Conservation (phyloP, 2,888 invertebrate species). For the Notodonta dromedarius region DNA sequence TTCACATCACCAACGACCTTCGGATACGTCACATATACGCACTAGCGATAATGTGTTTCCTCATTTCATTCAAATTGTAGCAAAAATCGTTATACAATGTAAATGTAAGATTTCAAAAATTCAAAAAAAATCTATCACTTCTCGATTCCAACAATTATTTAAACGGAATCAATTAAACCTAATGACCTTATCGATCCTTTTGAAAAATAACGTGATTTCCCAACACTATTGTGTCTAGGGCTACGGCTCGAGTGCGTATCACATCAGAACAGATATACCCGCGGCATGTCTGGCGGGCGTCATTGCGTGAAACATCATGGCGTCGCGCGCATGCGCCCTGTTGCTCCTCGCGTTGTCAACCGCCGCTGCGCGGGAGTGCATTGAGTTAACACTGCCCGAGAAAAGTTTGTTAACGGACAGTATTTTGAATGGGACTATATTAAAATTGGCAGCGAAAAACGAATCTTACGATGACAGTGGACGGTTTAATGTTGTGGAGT, state of each 20-base stretch:
- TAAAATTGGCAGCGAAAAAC: constrained; percentile 60
- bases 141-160: background rate
- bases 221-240: constrained; percentile 51
- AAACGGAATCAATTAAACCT: background rate
- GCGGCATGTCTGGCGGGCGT: constrained; percentile 39
- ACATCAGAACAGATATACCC: constrained; percentile 6
- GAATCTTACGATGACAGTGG: constrained; percentile 57
- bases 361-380: constrained; percentile 69
- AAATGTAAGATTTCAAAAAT: too few relatives aligned
- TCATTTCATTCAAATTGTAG: too few relatives aligned
- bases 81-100: too few relatives aligned
- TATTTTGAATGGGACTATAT: constrained; percentile 66
- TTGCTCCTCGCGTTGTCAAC: constrained; percentile 48
- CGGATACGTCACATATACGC: too few relatives aligned
- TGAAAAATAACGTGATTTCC: constrained; percentile 30
- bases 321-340: constrained; percentile 73
- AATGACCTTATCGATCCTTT: background rate
- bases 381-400: constrained; percentile 70
- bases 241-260: constrained; percentile 17
- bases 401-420: constrained; percentile 57
- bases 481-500: constrained; percentile 60
- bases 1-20: too few relatives aligned
- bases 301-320: constrained; percentile 72
- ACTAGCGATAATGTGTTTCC: too few relatives aligned
- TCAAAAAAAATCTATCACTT: background rate